These are phyloP conservation scores for Lemur catta DNA, from an alignment of 2,797 vertebrate genomes.

Conservation along the genomic window DNA sequence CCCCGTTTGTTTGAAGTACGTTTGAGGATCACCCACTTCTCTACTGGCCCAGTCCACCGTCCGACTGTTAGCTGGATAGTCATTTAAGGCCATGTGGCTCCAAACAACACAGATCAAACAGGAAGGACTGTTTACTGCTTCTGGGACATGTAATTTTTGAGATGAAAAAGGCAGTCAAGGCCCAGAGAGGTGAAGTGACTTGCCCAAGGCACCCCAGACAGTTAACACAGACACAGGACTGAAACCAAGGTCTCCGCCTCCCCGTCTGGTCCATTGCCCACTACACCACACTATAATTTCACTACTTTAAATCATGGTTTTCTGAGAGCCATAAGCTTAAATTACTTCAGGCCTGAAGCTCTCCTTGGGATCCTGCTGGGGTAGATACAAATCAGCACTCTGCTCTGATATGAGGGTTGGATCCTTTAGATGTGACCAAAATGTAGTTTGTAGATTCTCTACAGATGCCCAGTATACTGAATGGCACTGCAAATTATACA, in stretches of 20 bases:
- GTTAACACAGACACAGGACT: not conserved
- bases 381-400: not conserved
- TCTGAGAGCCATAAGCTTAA: not conserved
- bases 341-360: slow-evolving; percentile 51
- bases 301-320: slow-evolving; percentile 56
- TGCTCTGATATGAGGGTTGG: not conserved
- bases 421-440: slow-evolving; percentile 22
- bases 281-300: slow-evolving; percentile 53
- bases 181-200: slow-evolving; percentile 26
- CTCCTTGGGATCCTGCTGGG: not conserved
- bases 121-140: not conserved
- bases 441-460: slow-evolving; percentile 36
- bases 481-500: slow-evolving; percentile 36
- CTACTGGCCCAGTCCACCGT: not conserved
- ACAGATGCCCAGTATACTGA: not conserved
- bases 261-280: not conserved
- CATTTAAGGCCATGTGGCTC: not conserved
- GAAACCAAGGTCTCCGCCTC: not conserved
- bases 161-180: slow-evolving; percentile 31
- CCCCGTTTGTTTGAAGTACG: not conserved
- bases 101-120: not conserved
- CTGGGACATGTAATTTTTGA: slow-evolving; percentile 13
- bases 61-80: not conserved
- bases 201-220: slow-evolving; percentile 24
- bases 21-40: not conserved